Conservation (phyloP, 1,140 invertebrate species). For the Paramacrobiotus metropolitanus region DNA sequence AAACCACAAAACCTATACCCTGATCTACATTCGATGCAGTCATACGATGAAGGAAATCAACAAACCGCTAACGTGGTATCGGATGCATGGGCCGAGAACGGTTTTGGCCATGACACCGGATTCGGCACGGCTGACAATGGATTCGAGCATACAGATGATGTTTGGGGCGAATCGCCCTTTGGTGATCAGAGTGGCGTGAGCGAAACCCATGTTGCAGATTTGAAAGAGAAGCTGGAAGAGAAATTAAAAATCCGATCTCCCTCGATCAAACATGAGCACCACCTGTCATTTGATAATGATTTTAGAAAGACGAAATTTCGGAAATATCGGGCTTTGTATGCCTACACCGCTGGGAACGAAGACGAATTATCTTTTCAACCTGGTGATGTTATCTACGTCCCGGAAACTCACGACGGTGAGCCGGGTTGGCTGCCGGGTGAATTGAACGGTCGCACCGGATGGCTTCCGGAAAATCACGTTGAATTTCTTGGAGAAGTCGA, state of each 20-base stretch:
- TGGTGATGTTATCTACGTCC: conserved; percentile 70
- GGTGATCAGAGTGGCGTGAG: not conserved
- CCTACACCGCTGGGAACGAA: conserved; percentile 67
- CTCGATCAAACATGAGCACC: not conserved
- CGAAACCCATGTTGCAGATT: not conserved
- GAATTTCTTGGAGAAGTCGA: conserved; percentile 36
- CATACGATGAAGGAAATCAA: not conserved
- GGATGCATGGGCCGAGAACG: not conserved
- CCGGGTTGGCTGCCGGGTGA: conserved; percentile 92
- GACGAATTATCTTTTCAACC: conserved; percentile 85
- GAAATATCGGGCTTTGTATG: conserved; percentile 66
- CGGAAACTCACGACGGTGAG: conserved; percentile 59
- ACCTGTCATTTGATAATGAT: conserved; percentile 4
- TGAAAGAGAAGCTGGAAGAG: not conserved
- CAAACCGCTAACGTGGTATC: too few species aligned
- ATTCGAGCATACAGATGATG: not conserved
- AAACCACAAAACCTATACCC: not conserved
- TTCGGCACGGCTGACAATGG: not conserved
- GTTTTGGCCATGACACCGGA: not conserved
- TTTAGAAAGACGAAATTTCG: not conserved
- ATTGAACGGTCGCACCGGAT: conserved; percentile 62
- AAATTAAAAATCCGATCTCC: not conserved
- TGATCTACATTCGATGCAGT: not conserved
- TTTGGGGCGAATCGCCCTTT: not conserved
- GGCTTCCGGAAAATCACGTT: conserved; percentile 93